Evolutionary conservation across 2,113 vertebrate species (phyloP), one percentile per base, ranked within the genome.

Genomic region (Enhydra lutris): DNA sequence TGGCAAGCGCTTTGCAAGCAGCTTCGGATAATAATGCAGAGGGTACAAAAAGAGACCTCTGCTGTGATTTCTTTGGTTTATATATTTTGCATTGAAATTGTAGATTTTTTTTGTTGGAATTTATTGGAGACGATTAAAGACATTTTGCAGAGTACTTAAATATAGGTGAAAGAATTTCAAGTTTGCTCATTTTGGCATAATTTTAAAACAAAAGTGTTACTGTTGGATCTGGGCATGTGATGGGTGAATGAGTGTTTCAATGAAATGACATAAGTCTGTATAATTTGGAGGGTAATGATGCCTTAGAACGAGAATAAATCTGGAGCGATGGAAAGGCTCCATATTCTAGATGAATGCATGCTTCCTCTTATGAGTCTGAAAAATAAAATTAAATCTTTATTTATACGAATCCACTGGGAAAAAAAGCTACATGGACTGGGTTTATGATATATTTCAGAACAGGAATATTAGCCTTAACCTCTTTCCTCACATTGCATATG

Each of bases 231-330:
- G 98, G 98, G 98, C 98, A 98, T 99, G 98, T 98, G 98, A 99
- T 29, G 98, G 98, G 98, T 98, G 97, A 99, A 98, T 98, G 98
- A 98, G 98, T 98, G 98, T 99, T 98, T 98, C 98, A 98, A 97
- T 98, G 98, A 98, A 99, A 98, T 99, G 99, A 99, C 98, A 98
- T 98, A 98, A 98, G 98, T 98, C 98, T 98, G 98, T 98, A 98
- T 99, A 98, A 98, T 99, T 98, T 99, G 96, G 98, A 98, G 98
- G 98, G 98, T 61, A 91, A 98, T 98, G 95, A 95, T 96, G 86
- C 96, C 95, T 97, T 93, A 84, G 91, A 98, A 98, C 90, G 97
- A 98, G 98, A 98, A 98, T 98, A 98, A 98, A 98, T 98, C 98
- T 98, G 96, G 98, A 98, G 74, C 65, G 79, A 98, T 97, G 98